Conservation (phyloP, 2,113 vertebrate genomes). For the Zapus hudsonius region DNA sequence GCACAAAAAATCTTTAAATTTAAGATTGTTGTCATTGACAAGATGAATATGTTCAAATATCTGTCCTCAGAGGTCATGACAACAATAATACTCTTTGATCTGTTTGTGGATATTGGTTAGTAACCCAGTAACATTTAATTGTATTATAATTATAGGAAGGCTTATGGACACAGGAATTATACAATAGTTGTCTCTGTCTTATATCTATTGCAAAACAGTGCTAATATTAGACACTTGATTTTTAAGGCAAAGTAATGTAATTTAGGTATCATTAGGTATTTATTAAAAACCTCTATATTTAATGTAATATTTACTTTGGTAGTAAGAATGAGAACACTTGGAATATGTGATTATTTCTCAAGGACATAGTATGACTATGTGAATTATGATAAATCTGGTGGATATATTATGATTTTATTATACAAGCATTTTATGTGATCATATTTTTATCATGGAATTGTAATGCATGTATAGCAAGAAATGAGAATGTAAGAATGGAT, state of each 20-base stretch:
- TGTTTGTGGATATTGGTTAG: not conserved
- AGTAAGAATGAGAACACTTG: not conserved
- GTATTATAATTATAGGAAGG: not conserved
- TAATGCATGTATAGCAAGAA: not conserved
- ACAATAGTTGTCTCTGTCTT: not conserved
- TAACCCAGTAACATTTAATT: not conserved
- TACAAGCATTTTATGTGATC: not conserved
- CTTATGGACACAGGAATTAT: not conserved
- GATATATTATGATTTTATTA: slow-evolving; percentile 28
- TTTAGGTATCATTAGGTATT: too few species aligned
- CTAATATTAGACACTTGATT: not conserved
- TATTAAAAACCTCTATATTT: too few species aligned
- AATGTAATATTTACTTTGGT: not conserved
- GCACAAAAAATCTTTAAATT: not conserved
- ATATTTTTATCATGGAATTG: slow-evolving; percentile 10
- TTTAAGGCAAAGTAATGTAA: not conserved
- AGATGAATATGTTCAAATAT: not conserved
- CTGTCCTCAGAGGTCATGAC: not conserved
- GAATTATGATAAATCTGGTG: not conserved
- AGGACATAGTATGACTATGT: not conserved
- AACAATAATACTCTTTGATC: not conserved
- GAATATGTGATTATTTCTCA: not conserved
- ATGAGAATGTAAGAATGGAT: not conserved
- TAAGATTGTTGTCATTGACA: not conserved
- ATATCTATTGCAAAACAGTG: not conserved